Evolutionary conservation across 2,797 vertebrate genomes (phyloP).

Genomic region (Okamejei kenojei): DNA sequence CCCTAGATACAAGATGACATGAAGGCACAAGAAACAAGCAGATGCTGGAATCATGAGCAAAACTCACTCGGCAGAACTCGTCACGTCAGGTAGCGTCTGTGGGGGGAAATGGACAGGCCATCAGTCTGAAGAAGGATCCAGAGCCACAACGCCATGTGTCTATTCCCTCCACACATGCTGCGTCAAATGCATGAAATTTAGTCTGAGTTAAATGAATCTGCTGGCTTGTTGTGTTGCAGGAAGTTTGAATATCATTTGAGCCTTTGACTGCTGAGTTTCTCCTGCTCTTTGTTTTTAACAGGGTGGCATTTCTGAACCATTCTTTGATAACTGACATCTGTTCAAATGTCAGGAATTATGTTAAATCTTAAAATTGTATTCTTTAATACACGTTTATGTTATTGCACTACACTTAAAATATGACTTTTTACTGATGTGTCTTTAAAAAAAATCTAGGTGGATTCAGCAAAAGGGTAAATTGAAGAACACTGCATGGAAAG

Average conservation of each 20-base stretch:
- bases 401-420: neutral
- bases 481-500: neutral
- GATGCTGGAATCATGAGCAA: too few species aligned
- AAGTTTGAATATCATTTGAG: neutral
- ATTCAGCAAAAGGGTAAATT: neutral
- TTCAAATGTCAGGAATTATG: constrained; percentile 14
- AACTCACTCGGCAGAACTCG: too few species aligned
- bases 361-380: neutral
- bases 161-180: too few species aligned
- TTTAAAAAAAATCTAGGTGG: neutral
- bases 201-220: neutral
- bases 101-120: too few species aligned
- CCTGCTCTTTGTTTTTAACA: too few species aligned
- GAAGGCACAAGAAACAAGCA: too few species aligned
- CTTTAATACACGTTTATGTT: neutral
- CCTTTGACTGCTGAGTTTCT: neutral
- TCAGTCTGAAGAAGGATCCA: too few species aligned
- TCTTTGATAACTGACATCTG: neutral
- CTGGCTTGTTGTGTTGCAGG: neutral
- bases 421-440: neutral
- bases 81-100: too few species aligned
- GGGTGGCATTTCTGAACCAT: constrained; percentile 19
- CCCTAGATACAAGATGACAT: neutral
- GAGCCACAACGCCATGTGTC: too few species aligned
- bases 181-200: neutral